Evolutionary conservation across 1,140 invertebrate genomes (phyloP), one percentile per base, ranked within the genome.

Genomic region (Octopus bimaculoides): DNA sequence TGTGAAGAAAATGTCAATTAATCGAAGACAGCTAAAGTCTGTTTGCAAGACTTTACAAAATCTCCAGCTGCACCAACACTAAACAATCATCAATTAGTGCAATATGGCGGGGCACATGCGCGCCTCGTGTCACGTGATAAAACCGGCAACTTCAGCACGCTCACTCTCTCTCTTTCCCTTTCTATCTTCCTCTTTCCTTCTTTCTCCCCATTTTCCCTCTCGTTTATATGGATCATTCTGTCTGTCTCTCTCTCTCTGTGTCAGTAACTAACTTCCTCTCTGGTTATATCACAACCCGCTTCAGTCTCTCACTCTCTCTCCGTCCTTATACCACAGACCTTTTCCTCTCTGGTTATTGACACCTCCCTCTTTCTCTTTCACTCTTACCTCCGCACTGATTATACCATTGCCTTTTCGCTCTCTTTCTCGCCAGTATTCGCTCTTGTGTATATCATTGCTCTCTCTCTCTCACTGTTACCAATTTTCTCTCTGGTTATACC

Each of bases 281-380:
- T 78, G 54, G 8, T 41, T 12, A 53, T 74, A 10, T 71, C 17
- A 26, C 12, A n/a, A n/a, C 52, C 54, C 77, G 75, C 77, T 78
- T 75, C 78, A 77, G 52, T 77, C 69, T 54, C 79, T 54, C 75
- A 54, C 75, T 69, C 75, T 55, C 78, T 69, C 77, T 20, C 14
- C 69, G 61, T 81, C 80, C 82, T 79, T 80, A 81, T 81, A 81
- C 54, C 52, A 80, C 54, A 69, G 69, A 83, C 78, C 77, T 66
- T 79, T 55, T 76, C 77, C 78, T 79, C 7, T 52, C 66, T 52
- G 3, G 75, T 54, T 53, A 26, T n/a, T 66, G 26, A 6, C 54
- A 5, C 74, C 78, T 79, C 54, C 8, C 61, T 73, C 69, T 75
- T 9, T 66, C 56, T 53, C 56, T 41, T 41, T 75, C 78, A 54